A percentile compares a stretch with the other conserved stretches of the same genome.
These are phyloP conservation scores for Onthophagus taurus DNA, from an alignment of 1,140 invertebrate genomes.

Conservation along the genomic window DNA sequence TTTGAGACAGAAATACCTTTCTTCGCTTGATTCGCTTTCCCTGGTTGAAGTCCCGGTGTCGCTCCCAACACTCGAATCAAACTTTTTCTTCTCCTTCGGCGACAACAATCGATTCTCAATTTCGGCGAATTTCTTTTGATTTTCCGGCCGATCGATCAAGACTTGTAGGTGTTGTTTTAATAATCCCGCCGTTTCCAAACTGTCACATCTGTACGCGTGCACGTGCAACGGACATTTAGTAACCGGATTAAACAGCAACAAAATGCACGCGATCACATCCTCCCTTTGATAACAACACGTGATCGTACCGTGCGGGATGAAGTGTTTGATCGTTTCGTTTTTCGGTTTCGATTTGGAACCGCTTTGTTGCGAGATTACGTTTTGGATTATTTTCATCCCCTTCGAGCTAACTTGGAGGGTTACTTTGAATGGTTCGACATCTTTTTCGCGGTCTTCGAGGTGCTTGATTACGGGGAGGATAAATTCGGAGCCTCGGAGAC, in stretches of 20 bases:
- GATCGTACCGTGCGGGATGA: conserved; percentile 88
- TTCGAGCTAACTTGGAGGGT: conserved; percentile 81
- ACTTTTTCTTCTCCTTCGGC: conserved; percentile 43
- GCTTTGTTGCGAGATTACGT: conserved; percentile 47
- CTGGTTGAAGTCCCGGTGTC: conserved; percentile 62
- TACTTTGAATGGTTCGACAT: conserved; percentile 86
- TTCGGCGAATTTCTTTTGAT: conserved; percentile 74
- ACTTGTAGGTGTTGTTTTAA: conserved; percentile 73
- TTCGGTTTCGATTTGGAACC: conserved; percentile 49
- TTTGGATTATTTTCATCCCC: conserved; percentile 89
- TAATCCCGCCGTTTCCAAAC: conserved; percentile 80
- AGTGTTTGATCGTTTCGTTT: conserved; percentile 75
- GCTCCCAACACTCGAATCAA: conserved; percentile 60
- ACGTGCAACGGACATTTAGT: conserved; percentile 82
- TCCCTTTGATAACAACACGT: conserved; percentile 77
- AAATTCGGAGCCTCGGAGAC: conserved; percentile 70
- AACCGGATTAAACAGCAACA: conserved; percentile 83
- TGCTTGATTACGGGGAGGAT: conserved; percentile 75
- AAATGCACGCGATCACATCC: conserved; percentile 83
- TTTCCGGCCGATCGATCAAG: conserved; percentile 75
- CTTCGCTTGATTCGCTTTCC: conserved; percentile 67
- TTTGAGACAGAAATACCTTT: too few relatives aligned
- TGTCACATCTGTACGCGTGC: conserved; percentile 92
- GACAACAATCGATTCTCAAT: conserved; percentile 51
- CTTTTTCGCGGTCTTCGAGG: conserved; percentile 71